These are phyloP conservation scores for Apaloderma vittatum DNA, from an alignment of 2,113 vertebrate genomes.

Conservation along the genomic window DNA sequence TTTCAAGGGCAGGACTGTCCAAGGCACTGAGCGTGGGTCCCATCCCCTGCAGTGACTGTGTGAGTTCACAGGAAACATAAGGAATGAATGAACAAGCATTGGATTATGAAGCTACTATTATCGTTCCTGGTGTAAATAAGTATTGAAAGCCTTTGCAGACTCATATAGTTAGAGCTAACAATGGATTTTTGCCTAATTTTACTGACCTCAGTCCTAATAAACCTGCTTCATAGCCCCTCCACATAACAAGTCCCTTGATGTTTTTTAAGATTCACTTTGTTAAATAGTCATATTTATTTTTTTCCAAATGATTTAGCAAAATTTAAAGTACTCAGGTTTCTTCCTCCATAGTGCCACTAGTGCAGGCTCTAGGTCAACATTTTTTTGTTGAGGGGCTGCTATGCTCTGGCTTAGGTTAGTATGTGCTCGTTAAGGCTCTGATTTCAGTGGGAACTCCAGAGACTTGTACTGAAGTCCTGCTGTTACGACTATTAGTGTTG, in stretches of 20 bases:
- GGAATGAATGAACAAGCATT: not conserved
- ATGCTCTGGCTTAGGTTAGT: not conserved
- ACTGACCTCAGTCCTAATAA: not conserved
- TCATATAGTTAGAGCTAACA: not conserved
- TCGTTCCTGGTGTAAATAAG: not conserved
- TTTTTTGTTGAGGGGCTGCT: not conserved
- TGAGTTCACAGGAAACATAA: not conserved
- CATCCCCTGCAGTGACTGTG: not conserved
- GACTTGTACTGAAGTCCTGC: not conserved
- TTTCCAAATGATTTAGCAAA: constrained; percentile 2
- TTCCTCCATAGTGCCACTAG: not conserved
- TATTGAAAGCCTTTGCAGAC: not conserved
- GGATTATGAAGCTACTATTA: not conserved
- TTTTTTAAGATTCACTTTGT: not conserved
- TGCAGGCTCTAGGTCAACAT: not conserved
- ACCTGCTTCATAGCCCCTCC: not conserved
- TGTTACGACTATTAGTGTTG: not conserved
- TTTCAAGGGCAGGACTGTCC: not conserved
- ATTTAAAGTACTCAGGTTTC: not conserved
- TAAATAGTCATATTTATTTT: constrained; percentile 23
- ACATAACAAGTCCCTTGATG: not conserved
- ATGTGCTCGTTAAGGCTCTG: not conserved
- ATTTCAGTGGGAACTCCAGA: constrained; percentile 14
- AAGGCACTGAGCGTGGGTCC: not conserved
- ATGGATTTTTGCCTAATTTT: not conserved